Evolutionary conservation across 2,113 vertebrate species (phyloP), one percentile per base, ranked within the genome.

Genomic region (Caloenas nicobarica): DNA sequence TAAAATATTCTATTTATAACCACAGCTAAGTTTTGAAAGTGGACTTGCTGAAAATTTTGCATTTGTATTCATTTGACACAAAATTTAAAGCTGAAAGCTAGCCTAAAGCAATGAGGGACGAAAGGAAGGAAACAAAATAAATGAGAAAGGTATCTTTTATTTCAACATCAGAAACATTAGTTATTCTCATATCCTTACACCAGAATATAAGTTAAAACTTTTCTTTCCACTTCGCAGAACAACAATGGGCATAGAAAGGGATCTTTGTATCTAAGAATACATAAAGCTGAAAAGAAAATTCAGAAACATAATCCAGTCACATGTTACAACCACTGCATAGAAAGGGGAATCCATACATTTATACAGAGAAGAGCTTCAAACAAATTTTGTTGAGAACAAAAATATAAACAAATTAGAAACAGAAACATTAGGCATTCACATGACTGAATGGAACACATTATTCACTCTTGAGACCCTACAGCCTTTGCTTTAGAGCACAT

Each of bases 361-460:
- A 34, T 19, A 66, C 44, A 93, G 29, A 79, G 44, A 89, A 87
- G 11, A 85, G 4, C 62, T 85, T 92, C 87, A 86, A 93, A 88
- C 14, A 81, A 48, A 36, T 78, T 72, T 77, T 58, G 8, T 26
- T 65, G 56, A 61, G 71, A 93, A 72, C 42, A 86, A 73, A 89
- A 95, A 60, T 66, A 90, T 24, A 90, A 78, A 76, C 11, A 78
- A 95, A 96, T 93, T 81, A 81, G 86, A 86, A 96, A 73, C 89
- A 95, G 93, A 80, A 88, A 71, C 57, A 74, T 57, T 42, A 61
- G 26, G 5, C 56, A 31, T 95, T 88, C 76, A 44, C 2, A 33
- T 53, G 48, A 64, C 64, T 78, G 24, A 21, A 76, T 89, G 36
- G 62, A 50, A 17, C 54, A 60, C 21, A 66, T 58, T 77, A 62